phyloP scores from a whole-genome alignment of 1,140 invertebrate species.

The Ditylenchus dipsaci region DNA sequence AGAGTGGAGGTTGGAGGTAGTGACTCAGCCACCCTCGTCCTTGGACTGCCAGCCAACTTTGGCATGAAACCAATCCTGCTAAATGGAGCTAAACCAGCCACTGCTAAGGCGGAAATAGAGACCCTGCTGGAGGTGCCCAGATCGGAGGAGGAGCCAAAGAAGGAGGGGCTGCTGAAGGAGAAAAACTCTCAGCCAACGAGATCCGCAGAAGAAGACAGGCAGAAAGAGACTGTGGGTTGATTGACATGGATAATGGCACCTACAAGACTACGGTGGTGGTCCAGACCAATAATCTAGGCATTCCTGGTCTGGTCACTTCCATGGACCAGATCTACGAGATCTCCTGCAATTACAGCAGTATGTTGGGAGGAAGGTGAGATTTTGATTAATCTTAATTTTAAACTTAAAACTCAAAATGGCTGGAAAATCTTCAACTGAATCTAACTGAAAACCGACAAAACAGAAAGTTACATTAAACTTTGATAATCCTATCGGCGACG shows the following conservation, averaged over 20 bases:
- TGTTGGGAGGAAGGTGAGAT: constrained; percentile 49
- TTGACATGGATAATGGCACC: constrained; percentile 54
- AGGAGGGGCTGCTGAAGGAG: constrained; percentile 6
- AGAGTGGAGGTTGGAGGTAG: constrained; percentile 51
- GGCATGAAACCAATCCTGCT: constrained; percentile 57
- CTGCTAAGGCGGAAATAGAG: constrained; percentile 19
- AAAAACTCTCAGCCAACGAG: constrained; percentile 31
- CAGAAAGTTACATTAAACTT: no score
- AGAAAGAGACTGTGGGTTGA: constrained; percentile 47
- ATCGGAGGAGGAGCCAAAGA: constrained; percentile 17
- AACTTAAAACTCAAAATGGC: not conserved
- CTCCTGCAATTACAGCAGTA: constrained; percentile 46
- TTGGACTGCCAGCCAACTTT: constrained; percentile 55
- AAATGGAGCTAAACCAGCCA: constrained; percentile 24
- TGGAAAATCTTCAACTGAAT: no score
- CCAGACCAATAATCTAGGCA: constrained; percentile 57
- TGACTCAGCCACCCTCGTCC: constrained; percentile 47
- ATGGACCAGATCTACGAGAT: constrained; percentile 58
- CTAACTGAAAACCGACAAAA: no score
- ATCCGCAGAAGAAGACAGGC: constrained; percentile 47
- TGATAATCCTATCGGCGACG: no score
- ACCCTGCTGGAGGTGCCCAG: not conserved
- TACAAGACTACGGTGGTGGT: constrained; percentile 58
- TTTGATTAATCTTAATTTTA: not conserved
- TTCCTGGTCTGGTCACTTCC: constrained; percentile 57